Conservation (phyloP, 2,797 vertebrate species). For the Alcedo atthis region DNA sequence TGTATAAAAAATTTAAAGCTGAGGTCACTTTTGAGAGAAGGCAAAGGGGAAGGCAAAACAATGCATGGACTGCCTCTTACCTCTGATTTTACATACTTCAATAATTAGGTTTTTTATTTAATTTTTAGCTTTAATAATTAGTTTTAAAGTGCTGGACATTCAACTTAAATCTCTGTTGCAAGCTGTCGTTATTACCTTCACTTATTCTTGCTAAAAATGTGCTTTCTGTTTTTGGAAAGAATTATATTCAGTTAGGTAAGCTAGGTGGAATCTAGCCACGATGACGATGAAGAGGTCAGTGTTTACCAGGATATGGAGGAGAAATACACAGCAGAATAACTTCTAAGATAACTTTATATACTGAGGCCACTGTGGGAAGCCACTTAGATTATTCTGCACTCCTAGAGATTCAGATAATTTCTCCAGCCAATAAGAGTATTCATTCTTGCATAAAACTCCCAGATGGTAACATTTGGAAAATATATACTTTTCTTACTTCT, state of each 20-base stretch:
- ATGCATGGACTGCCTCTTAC: background rate
- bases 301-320: background rate
- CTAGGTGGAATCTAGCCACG: background rate
- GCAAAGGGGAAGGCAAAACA: background rate
- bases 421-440: background rate
- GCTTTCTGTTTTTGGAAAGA: background rate
- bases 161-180: background rate
- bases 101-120: background rate
- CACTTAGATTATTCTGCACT: background rate
- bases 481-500: background rate
- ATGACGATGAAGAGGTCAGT: background rate
- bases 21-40: background rate
- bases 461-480: background rate
- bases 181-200: background rate
- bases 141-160: background rate
- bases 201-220: background rate
- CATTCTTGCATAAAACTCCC: slow-evolving; percentile 19
- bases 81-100: background rate
- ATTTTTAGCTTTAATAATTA: no score
- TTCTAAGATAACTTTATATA: background rate
- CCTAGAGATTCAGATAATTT: background rate
- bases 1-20: background rate
- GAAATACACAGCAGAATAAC: background rate
- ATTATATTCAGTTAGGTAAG: background rate
- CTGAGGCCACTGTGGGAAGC: background rate